Conservation (phyloP, 2,888 invertebrate species). For the Tetragnatha montana region DNA sequence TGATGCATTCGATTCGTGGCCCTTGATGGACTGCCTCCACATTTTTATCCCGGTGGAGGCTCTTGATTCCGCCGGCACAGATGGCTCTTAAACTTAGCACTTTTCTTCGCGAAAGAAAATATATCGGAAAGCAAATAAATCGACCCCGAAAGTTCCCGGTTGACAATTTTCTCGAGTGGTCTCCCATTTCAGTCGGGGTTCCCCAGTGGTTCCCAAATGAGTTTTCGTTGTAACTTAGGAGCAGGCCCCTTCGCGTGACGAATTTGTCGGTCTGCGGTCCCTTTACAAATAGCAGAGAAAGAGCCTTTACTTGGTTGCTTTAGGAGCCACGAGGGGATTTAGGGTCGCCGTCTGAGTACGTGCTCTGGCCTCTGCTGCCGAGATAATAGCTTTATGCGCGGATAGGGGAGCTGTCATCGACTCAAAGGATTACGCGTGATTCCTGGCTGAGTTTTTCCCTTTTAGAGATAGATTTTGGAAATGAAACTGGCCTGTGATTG, state of each 20-base stretch:
- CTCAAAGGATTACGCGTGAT: constrained; percentile 36
- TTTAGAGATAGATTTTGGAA: neutral
- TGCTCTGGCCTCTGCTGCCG: constrained; percentile 35
- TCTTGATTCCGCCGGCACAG: constrained; percentile 43
- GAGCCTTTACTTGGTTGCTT: constrained; percentile 55
- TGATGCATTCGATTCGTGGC: constrained; percentile 24
- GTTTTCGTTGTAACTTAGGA: constrained; percentile 60
- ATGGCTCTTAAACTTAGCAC: constrained; percentile 49
- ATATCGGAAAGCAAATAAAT: constrained; percentile 56
- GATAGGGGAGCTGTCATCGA: constrained; percentile 51
- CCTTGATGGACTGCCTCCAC: neutral
- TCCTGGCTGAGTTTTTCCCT: neutral
- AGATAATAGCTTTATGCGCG: constrained; percentile 61
- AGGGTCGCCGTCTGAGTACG: constrained; percentile 51
- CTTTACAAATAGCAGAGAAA: constrained; percentile 52
- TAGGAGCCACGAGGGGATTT: constrained; percentile 54
- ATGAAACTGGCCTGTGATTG: constrained; percentile 12
- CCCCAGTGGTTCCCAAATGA: constrained; percentile 49
- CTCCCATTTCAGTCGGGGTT: constrained; percentile 42
- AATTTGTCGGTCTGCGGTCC: constrained; percentile 64
- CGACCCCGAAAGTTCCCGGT: constrained; percentile 49
- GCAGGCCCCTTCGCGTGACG: constrained; percentile 57
- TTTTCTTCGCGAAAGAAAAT: constrained; percentile 47
- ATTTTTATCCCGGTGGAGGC: constrained; percentile 37
- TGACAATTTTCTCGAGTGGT: constrained; percentile 62